Conservation (phyloP, 2,797 vertebrate species). For the Mormyrops boulengeri region DNA sequence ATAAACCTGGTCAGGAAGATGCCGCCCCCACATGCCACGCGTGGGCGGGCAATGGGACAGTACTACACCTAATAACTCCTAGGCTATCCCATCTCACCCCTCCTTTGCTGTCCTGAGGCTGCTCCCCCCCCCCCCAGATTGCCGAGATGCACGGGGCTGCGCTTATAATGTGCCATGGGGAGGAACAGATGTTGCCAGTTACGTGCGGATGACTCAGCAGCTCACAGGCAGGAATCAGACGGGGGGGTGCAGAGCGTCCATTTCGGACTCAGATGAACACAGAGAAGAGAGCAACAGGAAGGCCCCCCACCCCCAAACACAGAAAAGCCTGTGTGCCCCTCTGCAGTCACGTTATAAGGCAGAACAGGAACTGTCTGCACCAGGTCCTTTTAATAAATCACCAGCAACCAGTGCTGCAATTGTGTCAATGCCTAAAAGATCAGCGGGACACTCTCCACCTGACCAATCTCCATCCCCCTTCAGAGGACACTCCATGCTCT, state of each 20-base stretch:
- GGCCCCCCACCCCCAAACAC: conserved; percentile 14
- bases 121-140: neutral
- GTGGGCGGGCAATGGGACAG: neutral
- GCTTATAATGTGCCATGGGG: neutral
- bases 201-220: conserved; percentile 49
- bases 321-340: neutral
- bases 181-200: conserved; percentile 33
- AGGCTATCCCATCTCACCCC: neutral
- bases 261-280: conserved; percentile 37
- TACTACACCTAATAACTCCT: neutral
- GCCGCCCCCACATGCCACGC: neutral
- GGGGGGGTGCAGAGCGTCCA: neutral
- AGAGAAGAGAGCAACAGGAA: conserved; percentile 23
- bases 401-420: too few relatives aligned
- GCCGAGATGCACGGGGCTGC: neutral
- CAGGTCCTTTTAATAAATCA: neutral
- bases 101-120: neutral
- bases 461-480: neutral
- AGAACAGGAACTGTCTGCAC: neutral
- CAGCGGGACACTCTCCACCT: neutral
- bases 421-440: neutral
- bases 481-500: neutral
- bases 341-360: neutral
- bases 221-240: conserved; percentile 40
- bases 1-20: neutral